These are phyloP conservation scores for Phyllotreta cruciferae DNA, from an alignment of 2,888 invertebrate species.

Conservation along the genomic window DNA sequence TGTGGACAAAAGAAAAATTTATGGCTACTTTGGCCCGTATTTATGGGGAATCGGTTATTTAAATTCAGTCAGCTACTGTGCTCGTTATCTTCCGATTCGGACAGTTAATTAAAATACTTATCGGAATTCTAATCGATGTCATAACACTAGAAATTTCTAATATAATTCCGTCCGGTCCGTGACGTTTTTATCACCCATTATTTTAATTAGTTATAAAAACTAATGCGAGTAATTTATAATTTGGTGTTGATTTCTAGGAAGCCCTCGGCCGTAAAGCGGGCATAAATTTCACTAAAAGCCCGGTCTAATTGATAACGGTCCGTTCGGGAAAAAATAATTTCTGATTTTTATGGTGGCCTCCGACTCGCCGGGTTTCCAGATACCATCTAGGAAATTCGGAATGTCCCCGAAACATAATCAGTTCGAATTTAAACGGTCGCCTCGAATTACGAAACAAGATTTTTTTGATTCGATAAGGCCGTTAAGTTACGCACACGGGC, in stretches of 20 bases:
- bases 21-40: no score
- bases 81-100: conserved; percentile 49
- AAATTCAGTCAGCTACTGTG: conserved; percentile 45
- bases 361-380: neutral
- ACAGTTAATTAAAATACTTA: conserved; percentile 51
- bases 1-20: no score
- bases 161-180: conserved; percentile 44
- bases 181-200: conserved; percentile 50
- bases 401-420: neutral
- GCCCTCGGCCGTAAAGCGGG: conserved; percentile 21
- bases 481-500: no score
- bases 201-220: conserved; percentile 42
- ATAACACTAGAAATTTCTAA: conserved; percentile 50
- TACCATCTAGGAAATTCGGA: neutral
- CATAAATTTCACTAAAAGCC: conserved; percentile 20
- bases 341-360: conserved; percentile 14
- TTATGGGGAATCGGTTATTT: no score
- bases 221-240: conserved; percentile 27
- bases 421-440: neutral
- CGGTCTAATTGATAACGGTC: conserved; percentile 14
- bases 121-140: conserved; percentile 46
- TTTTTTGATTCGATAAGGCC: no score
- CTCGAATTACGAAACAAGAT: no score
- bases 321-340: conserved; percentile 17
- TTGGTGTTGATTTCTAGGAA: conserved; percentile 26